Conservation (phyloP, 37 sponge, comb jelly and placozoan species). For the Axinella damicornis region DNA sequence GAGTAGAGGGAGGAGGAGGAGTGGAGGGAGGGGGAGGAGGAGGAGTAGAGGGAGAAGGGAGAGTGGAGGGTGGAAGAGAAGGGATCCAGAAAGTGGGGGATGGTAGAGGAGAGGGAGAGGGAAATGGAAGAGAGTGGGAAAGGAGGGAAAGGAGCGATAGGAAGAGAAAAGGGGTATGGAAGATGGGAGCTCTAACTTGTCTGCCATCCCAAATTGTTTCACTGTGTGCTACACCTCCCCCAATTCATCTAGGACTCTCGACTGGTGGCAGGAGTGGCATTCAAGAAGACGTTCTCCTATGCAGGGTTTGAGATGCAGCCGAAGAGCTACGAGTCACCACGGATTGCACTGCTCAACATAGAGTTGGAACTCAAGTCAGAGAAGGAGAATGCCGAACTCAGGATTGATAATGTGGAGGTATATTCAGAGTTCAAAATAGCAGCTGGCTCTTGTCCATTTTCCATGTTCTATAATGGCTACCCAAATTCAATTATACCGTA, state of each 20-base stretch:
- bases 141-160: no score
- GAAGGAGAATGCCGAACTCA: slow-evolving; percentile 94
- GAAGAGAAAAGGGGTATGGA: no score
- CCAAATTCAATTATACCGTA: no score
- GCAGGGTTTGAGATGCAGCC: slow-evolving; percentile 99
- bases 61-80: not conserved
- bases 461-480: no score
- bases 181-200: no score
- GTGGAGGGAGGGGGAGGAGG: not conserved
- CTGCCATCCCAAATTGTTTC: no score
- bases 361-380: slow-evolving; percentile 99
- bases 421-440: not conserved
- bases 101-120: no score
- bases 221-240: not conserved
- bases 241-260: slow-evolving; percentile 77
- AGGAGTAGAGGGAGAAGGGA: not conserved
- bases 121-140: no score
- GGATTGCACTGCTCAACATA: slow-evolving; percentile 92
- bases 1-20: not conserved
- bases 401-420: slow-evolving; percentile 98
- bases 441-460: no score
- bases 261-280: slow-evolving; percentile 95
- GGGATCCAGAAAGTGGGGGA: no score
- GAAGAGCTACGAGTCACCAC: slow-evolving; percentile 89
- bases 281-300: slow-evolving; percentile 99